Evolutionary conservation across 1,140 invertebrate genomes (phyloP), one percentile per base, ranked within the genome.

Genomic region (Cyclargus thomasi): DNA sequence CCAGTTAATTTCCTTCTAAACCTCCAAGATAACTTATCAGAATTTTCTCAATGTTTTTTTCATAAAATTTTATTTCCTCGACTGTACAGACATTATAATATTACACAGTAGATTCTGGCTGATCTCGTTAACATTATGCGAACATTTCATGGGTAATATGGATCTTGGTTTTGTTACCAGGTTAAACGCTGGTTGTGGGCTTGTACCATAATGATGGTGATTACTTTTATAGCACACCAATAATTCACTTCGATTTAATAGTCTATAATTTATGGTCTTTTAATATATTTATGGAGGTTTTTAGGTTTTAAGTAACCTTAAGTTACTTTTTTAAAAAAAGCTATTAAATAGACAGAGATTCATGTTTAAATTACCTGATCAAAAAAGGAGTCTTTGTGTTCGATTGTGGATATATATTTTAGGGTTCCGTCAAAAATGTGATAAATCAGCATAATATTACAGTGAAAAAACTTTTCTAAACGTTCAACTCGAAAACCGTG

Each of bases 101-200:
- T 47, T 14, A 47, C 0, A 16, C 39, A 47, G 11, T 47, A 11
- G 39, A 47, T 83, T 85, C 79, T 82, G 81, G 82, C 82, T 64
- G 78, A 79, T 83, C 84, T 85, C 79, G 84, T 86, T 86, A 86
- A 83, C 81, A 74, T 84, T 78, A 67, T 84, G 77, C 75, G 72
- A 75, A 82, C 83, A 81, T 78, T 81, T 81, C 79, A 29, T 18
- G 16, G 18, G 55, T 29, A 17, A 29, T 29, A 29, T 53, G 3
- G 35, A 20, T 62, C 57, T 10, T 59, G n/a, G 53, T 59, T 59
- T 59, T 59, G 55, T 59, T 20, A 20, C 6, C 39, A 47, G 39
- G 10, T 16, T 47, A 47, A 47, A 47, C 8, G 39, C 14, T 47
- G 39, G 39, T 16, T 47, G 39, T 47, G 39, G 39, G 39, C 14